phyloP scores from a whole-genome alignment of 1,140 invertebrate species.

The Drosophila neocordata region DNA sequence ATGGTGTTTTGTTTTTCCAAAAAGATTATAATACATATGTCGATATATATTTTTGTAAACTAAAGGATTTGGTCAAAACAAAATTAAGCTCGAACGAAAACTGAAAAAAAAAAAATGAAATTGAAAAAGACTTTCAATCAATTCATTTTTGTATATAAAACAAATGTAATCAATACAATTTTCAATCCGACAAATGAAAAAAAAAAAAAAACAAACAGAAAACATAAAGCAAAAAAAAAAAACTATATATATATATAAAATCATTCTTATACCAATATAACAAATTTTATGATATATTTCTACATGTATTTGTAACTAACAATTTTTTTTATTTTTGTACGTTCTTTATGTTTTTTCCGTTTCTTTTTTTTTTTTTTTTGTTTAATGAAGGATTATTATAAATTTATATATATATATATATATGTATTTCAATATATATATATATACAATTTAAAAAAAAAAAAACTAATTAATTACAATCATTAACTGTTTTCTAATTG shows the following conservation, averaged over 20 bases:
- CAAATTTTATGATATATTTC: conserved; percentile 19
- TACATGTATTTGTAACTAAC: conserved; percentile 28
- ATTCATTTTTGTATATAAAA: conserved; percentile 8
- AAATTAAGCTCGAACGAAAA: not conserved
- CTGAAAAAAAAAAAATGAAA: not conserved
- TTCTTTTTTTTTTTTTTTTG: conserved; percentile 6
- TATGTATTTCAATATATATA: conserved; percentile 15
- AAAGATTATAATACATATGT: not conserved
- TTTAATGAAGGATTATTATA: conserved; percentile 2
- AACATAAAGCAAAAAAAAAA: no score
- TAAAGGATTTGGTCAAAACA: not conserved
- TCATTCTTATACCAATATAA: conserved; percentile 26
- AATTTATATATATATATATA: conserved; percentile 14
- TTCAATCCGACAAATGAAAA: not conserved
- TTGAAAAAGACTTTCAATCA: not conserved
- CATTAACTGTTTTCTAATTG: conserved; percentile 79
- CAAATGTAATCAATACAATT: not conserved
- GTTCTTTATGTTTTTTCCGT: conserved; percentile 22
- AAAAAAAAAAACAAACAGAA: conserved; percentile 1
- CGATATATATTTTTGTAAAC: conserved; percentile 4
- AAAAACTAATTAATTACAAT: conserved; percentile 52
- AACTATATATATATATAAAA: no score
- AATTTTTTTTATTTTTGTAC: conserved; percentile 26
- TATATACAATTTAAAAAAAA: conserved; percentile 38
- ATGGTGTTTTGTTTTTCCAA: not conserved